Base-by-base conservation (phyloP, 37 sponge, comb jelly and placozoan genomes). In the Lycopodina hypogea region DNA sequence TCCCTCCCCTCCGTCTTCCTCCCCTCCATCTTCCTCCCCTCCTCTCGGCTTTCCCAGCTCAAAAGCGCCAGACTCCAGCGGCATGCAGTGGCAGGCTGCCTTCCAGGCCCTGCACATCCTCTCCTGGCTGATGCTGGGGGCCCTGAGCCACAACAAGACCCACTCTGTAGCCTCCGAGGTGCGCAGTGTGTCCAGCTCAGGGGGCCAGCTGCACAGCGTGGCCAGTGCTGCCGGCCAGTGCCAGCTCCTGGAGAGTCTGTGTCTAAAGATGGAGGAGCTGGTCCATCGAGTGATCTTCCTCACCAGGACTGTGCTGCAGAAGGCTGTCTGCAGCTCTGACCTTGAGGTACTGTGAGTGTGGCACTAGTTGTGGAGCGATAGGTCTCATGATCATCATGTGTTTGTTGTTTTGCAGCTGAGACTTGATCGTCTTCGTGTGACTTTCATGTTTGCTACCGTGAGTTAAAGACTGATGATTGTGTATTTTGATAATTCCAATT, bases 91-190 rank as follows among this genome's bases (percentile, higher is more conserved):
- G 81, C 71, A 71, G 33, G 69, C 48, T 32, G 37, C 23, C 33
- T 28, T 80, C 48, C 7, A 29, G 0, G 19, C 71, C 21, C 71
- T 80, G 26, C 81, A 80, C 40, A 38, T 80, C 60, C 32, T 80
- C 32, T 56, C 81, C 19, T 80, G 81, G 81, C 57, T 80, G 19
- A 30, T 80, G 48, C 61, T 80, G 42, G 81, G 81, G 4, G 71
- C 81, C 48, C 69, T 71, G 61, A 52, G 81, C 58, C 81, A 80
- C 71, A 80, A 80, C 28, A 40, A 45, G 71, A 59, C 71, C 19
- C 39, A 80, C 61, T 23, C 40, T 2, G 59, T 69, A 4, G 70
- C 71, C 29, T 38, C 48, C 2, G 81, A 58, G 23, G 34, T 80
- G 81, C 29, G 32, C 32, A 24, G 55, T 39, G 81, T 50, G 58